A percentile compares a stretch with the other conserved stretches of the same genome.
phyloP scores from a whole-genome alignment of 1,140 invertebrate genomes.

The Neodiprion fabricii region DNA sequence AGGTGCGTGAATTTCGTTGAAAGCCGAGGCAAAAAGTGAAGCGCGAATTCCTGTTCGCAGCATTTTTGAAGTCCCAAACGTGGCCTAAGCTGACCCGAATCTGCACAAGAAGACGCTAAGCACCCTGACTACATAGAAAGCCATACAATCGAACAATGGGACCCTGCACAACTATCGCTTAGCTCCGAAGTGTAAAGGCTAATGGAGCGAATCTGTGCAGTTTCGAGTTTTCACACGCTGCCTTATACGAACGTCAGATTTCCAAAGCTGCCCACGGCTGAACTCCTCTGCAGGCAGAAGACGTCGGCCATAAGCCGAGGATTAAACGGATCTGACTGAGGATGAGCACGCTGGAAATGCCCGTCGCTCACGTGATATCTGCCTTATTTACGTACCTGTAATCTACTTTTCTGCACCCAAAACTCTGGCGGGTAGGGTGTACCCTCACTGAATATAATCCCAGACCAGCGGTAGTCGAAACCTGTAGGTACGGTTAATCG shows the following conservation, averaged over 20 bases:
- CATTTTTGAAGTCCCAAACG: not conserved
- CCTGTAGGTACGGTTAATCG: slow-evolving; percentile 31
- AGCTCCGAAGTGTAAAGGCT: slow-evolving; percentile 31
- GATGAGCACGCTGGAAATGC: not conserved
- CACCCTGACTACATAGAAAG: slow-evolving; percentile 13
- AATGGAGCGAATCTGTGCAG: slow-evolving; percentile 36
- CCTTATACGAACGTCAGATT: not conserved
- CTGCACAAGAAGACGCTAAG: slow-evolving; percentile 12
- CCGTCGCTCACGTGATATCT: too few species aligned
- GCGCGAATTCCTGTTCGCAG: not conserved
- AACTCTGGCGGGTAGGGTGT: not conserved
- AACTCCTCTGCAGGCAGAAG: not conserved
- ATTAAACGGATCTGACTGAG: not conserved
- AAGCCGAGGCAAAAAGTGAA: too few species aligned
- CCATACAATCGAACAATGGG: slow-evolving; percentile 32
- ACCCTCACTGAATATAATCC: not conserved
- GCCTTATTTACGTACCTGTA: slow-evolving; percentile 1
- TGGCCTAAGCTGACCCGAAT: slow-evolving; percentile 1
- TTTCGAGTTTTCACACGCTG: slow-evolving; percentile 43
- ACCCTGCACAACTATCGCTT: slow-evolving; percentile 32
- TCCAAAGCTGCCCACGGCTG: not conserved
- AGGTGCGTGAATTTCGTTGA: too few species aligned
- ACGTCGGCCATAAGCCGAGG: not conserved
- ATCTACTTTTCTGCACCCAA: slow-evolving; percentile 3
- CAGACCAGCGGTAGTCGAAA: not conserved